Conservation (phyloP, 2,113 vertebrate species). For the Tachuris rubrigastra region DNA sequence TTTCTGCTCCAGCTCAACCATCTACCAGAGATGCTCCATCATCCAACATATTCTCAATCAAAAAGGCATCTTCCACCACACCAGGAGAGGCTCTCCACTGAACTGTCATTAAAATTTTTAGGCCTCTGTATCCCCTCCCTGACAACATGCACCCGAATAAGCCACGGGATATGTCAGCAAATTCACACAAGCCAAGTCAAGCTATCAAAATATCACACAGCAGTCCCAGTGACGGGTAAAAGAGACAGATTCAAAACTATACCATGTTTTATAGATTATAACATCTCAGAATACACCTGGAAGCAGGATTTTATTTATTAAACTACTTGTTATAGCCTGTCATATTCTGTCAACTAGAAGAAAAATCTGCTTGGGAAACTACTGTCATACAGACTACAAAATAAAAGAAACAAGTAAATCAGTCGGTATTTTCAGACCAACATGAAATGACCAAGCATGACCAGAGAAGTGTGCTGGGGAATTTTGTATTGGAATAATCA, state of each 20-base stretch:
- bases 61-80: neutral
- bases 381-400: neutral
- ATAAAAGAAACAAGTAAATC: conserved; percentile 22
- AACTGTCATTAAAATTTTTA: neutral
- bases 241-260: neutral
- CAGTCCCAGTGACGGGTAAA: neutral
- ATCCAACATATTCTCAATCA: neutral
- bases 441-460: neutral
- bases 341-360: conserved; percentile 21
- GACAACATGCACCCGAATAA: neutral
- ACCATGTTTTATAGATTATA: conserved; percentile 39
- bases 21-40: neutral
- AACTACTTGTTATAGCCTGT: conserved; percentile 26
- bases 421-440: neutral
- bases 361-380: conserved; percentile 41
- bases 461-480: neutral
- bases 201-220: neutral
- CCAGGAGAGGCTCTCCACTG: neutral
- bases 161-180: neutral
- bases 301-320: conserved; percentile 48
- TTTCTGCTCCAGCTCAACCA: conserved; percentile 20
- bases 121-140: neutral
- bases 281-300: neutral
- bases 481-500: neutral
- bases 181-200: neutral